These are phyloP conservation scores for Cirrhinus molitorella DNA, from an alignment of 2,797 vertebrate species.

Conservation along the genomic window DNA sequence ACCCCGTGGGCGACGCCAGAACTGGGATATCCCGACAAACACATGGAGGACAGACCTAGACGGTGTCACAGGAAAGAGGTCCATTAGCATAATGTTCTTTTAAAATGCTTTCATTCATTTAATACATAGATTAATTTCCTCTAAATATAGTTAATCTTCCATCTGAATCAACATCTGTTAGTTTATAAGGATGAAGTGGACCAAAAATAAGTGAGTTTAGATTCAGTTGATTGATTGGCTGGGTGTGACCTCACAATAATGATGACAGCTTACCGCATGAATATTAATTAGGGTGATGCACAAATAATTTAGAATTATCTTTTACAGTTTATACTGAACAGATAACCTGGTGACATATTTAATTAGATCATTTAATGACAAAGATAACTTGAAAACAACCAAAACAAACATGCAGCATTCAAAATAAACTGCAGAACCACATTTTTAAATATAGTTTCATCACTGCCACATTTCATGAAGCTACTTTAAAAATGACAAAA, in stretches of 20 bases:
- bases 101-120: not conserved
- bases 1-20: slow-evolving; percentile 11
- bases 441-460: not conserved
- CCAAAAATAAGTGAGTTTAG: slow-evolving; percentile 7
- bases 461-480: not conserved
- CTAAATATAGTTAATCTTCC: slow-evolving; percentile 16
- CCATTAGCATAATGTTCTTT: not conserved
- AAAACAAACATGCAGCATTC: not conserved
- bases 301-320: slow-evolving; percentile 10
- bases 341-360: slow-evolving; percentile 14
- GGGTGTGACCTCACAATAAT: slow-evolving; percentile 8
- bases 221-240: slow-evolving; percentile 27
- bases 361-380: not conserved
- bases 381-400: not conserved
- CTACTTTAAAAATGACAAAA: not conserved
- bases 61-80: not conserved
- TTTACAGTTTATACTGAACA: slow-evolving; percentile 7
- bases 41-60: not conserved
- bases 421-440: not conserved
- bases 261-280: not conserved
- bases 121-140: not conserved
- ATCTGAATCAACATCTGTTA: slow-evolving; percentile 19
- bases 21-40: slow-evolving; percentile 2
- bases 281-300: slow-evolving; percentile 16
- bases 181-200: slow-evolving; percentile 14